Base-by-base conservation (phyloP, 2,797 vertebrate species). In the Okamejei kenojei region DNA sequence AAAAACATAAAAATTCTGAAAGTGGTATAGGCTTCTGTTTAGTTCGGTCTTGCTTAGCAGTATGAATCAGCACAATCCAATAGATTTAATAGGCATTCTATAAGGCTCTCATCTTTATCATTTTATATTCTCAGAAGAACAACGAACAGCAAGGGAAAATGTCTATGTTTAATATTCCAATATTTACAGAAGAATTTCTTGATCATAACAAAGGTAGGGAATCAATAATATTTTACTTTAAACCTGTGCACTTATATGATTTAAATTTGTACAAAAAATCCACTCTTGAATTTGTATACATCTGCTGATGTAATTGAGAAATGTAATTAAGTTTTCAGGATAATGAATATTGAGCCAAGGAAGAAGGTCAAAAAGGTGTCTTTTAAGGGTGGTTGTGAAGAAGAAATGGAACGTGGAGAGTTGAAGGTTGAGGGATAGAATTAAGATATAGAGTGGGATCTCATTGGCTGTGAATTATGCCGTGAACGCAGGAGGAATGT, bases 161-260 rank as follows among this genome's bases (percentile, higher is more conserved):
- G 90, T 92, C 90, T n/a, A 74, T 92, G 90, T 92, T 92, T 76
- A 76, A 92, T 92, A 92, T 92, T 92, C 90, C 90, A 74, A 92
- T 92, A 74, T 92, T 92, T 92, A 92, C 90, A 35, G 90, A 92
- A 76, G 90, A 92, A 35, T 92, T 92, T 92, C 90, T 92, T 10
- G 71, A 92, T 76, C 90, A 92, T 92, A 92, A 92, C 90, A 92
- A 92, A 92, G 90, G 90, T 92, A 76, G 9, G 65, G 32, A 90
- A 71, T 32, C 0, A 35, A 61, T 17, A 17, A 26, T 61, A 10
- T 80, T 17, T 61, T 63, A 58, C 45, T 74, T 54, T 91, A 23
- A 23, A 1, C 21, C 38, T 38, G 17, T 32, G 7, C 8, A 73
- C 10, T 45, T 38, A 4, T 38, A 10, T 73, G 68, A 29, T 76